A percentile compares a stretch with the other conserved stretches of the same genome.
Evolutionary conservation across 2,888 invertebrate species (phyloP).

Genomic region (Caenorhabditis sulstoni): DNA sequence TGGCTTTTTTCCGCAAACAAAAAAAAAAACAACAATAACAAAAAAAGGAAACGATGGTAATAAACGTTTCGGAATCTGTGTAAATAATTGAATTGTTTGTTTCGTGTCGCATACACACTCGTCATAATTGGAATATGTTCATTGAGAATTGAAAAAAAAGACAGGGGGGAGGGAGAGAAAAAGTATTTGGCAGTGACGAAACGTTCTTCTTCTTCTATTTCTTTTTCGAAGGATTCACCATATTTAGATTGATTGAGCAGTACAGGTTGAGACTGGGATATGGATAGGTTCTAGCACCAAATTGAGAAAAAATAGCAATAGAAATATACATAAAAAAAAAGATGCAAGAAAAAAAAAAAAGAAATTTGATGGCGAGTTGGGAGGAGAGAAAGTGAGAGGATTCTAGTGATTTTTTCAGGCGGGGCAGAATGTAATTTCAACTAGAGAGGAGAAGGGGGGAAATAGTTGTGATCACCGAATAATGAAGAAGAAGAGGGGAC

Average conservation of each 20-base stretch:
- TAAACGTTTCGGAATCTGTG: constrained; percentile 20
- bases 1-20: not conserved
- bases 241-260: constrained; percentile 52
- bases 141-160: constrained; percentile 24
- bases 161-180: constrained; percentile 17
- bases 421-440: constrained; percentile 11
- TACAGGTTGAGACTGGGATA: constrained; percentile 43
- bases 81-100: not conserved
- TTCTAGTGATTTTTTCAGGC: too few relatives aligned
- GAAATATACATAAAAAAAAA: constrained; percentile 45
- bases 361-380: not conserved
- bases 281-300: constrained; percentile 53
- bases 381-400: not conserved
- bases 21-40: not conserved
- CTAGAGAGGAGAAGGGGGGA: constrained; percentile 14
- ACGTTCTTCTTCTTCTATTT: constrained; percentile 14
- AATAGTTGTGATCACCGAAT: constrained; percentile 34
- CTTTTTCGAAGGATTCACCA: not conserved
- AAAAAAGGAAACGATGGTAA: constrained; percentile 25
- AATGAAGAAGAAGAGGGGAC: too few relatives aligned
- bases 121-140: constrained; percentile 10
- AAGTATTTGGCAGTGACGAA: constrained; percentile 52
- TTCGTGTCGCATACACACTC: too few relatives aligned
- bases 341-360: constrained; percentile 11
- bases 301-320: constrained; percentile 33